Base-by-base conservation (phyloP, 35 echinoderm and acorn worm species). In the Anneissia japonica region DNA sequence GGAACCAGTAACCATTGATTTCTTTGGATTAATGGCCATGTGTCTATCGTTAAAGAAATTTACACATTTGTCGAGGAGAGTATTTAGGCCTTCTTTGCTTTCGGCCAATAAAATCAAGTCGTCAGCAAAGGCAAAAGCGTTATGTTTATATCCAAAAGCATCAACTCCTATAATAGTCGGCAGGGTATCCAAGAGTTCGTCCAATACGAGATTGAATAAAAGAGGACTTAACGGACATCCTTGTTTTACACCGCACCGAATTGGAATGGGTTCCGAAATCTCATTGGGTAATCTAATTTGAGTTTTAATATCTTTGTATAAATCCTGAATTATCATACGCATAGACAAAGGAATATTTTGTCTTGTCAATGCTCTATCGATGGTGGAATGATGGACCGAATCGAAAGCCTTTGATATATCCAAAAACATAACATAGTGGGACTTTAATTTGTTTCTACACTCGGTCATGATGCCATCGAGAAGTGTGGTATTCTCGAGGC, bases 351-450 rank as follows among this genome's bases (percentile, higher is more conserved):
- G 34, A 13, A 79, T 10, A 30, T 64, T 64, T 0, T 86, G 46
- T 30, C 84, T 21, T 0, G 0, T 1, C 37, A 87, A 78, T 0
- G 74, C 32, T 11, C 85, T 46, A 2, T 0, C 0, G 0, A 87
- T 87, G 13, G 85, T 28, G 16, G 32, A 37, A 39, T 87, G 85
- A 32, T 87, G 85, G 0, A 87, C 36, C 14, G 85, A 87, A 74
- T 87, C 85, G 73, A 87, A 87, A 1, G 85, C 72, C 38, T 87
- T 87, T 0, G 85, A 79, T 0, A 87, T 23, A 38, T 87, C 85
- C 0, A 87, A 23, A 7, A 79, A 45, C 73, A 87, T 87, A 21
- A 79, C 37, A 23, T 77, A 87, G 34, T 87, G 77, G 0, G 74
- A 79, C 16, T 45, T 36, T 2, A 14, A 64, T 64, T 23, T 6